These are phyloP conservation scores for Diglossa cyanea DNA, from an alignment of 2,797 vertebrate genomes.

Conservation along the genomic window DNA sequence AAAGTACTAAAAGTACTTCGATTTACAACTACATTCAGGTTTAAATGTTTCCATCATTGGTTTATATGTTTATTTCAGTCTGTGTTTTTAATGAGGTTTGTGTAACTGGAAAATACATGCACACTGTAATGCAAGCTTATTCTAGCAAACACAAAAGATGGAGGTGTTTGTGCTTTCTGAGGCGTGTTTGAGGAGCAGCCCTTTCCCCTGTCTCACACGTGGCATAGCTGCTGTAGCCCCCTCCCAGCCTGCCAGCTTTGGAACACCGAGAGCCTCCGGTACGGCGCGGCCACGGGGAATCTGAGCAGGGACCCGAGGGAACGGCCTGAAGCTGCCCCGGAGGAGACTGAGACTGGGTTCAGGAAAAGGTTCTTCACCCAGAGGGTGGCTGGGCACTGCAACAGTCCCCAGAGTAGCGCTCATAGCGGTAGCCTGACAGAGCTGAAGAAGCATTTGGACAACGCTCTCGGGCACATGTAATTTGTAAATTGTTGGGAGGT, in stretches of 20 bases:
- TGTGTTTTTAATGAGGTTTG: not conserved
- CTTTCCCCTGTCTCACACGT: rapidly evolving
- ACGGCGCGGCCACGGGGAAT: rapidly evolving
- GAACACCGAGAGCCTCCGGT: rapidly evolving
- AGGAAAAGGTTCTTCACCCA: not conserved
- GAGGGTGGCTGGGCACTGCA: not conserved
- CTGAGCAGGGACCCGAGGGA: not conserved
- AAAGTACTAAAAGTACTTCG: not conserved
- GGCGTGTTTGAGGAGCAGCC: not conserved
- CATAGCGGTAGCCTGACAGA: not conserved
- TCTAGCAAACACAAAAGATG: not conserved
- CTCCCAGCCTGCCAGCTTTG: not conserved
- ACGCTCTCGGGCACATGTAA: not conserved
- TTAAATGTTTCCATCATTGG: not conserved
- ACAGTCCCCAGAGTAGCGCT: not conserved
- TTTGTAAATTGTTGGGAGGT: too few species aligned
- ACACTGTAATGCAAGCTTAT: rapidly evolving
- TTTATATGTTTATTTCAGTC: not conserved
- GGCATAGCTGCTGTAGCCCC: rapidly evolving
- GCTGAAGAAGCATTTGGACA: not conserved
- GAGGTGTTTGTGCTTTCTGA: not conserved
- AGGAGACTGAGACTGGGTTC: rapidly evolving
- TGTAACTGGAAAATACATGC: rapidly evolving
- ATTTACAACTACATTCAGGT: not conserved
- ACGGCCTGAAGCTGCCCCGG: rapidly evolving